A percentile compares a stretch with the other conserved stretches of the same genome.
phyloP scores from a whole-genome alignment of 2,888 invertebrate genomes.

The Perizoma flavofasciatum region DNA sequence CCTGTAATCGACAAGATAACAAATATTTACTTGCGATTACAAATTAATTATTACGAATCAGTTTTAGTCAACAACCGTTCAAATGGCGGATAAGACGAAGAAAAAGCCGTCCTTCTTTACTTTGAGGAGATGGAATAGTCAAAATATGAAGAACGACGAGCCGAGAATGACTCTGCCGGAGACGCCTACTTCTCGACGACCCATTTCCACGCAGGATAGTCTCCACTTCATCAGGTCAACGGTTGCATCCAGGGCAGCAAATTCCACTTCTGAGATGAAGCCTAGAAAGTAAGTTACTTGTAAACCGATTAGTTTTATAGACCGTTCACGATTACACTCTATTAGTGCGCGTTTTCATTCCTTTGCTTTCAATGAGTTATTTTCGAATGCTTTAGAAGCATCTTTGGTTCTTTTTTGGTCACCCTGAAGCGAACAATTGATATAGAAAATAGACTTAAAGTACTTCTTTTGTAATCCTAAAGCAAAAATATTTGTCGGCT shows the following conservation, averaged over 20 bases:
- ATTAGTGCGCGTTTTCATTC: neutral
- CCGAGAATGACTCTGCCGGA: slow-evolving; percentile 21
- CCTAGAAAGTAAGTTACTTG: slow-evolving; percentile 60
- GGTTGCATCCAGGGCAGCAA: slow-evolving; percentile 38
- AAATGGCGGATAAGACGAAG: slow-evolving; percentile 71
- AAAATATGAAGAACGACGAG: slow-evolving; percentile 46
- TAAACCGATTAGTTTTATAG: slow-evolving; percentile 40
- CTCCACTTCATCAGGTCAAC: slow-evolving; percentile 41
- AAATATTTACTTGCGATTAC: slow-evolving; percentile 30
- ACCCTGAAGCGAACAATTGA: too few relatives aligned
- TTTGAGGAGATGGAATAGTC: slow-evolving; percentile 65
- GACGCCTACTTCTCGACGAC: slow-evolving; percentile 10
- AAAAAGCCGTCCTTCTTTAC: slow-evolving; percentile 66
- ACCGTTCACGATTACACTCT: slow-evolving; percentile 17
- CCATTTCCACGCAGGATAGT: slow-evolving; percentile 2
- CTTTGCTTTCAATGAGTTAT: neutral
- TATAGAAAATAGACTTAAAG: too few relatives aligned
- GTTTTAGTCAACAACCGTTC: slow-evolving; percentile 40
- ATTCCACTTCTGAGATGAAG: slow-evolving; percentile 51
- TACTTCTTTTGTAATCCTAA: too few relatives aligned
- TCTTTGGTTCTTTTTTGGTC: too few relatives aligned
- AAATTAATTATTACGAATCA: slow-evolving; percentile 35
- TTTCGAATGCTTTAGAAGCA: too few relatives aligned
- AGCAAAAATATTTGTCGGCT: too few relatives aligned
- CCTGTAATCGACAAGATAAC: slow-evolving; percentile 29